Evolutionary conservation across 2,113 vertebrate genomes (phyloP), one percentile per base, ranked within the genome.

Genomic region (Paramisgurnus dabryanus): DNA sequence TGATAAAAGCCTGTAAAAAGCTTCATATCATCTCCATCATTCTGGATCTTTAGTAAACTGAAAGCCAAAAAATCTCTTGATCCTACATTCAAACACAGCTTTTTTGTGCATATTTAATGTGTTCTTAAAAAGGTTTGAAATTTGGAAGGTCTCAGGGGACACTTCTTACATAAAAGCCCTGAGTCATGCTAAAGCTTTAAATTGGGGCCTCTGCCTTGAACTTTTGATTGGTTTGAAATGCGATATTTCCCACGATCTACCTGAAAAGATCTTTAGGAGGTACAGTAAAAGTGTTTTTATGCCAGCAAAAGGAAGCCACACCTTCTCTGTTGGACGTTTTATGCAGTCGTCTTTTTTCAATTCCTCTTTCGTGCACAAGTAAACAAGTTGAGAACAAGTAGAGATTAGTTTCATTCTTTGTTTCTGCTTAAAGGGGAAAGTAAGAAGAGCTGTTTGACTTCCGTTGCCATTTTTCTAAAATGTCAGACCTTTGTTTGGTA

Each of bases 101-200:
- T 74, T 18, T 27, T 67, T 58, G 34, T 75, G 49, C 49, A 69
- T 82, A 67, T 50, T 60, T 80, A 41, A 83, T 75, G 65, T 55
- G 76, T 39, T 72, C n/a, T 57, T 61, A 63, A 65, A 40, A 47
- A 11, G 43, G 18, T 50, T 57, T 69, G 1, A 6, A 43, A 72
- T 74, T 80, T 81, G 81, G 13, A 73, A 18, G 43, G 76, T 41
- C 63, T 66, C 61, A 41, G 27, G 2, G 63, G 61, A 77, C 57
- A 40, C 9, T 41, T 66, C 17, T 40, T 22, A 55, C 15, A 2
- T 34, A 34, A 39, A 64, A 13, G 13, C 34, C n/a, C 40, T 73
- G 18, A 64, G 73, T 18, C 75, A 53, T 22, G 27, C 53, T 43
- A 27, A 53, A 5, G 3, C 22, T 3, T 63, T 15, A 49, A 64